Evolutionary conservation across 1,140 invertebrate species (phyloP).

Genomic region (Drosophila athabasca): DNA sequence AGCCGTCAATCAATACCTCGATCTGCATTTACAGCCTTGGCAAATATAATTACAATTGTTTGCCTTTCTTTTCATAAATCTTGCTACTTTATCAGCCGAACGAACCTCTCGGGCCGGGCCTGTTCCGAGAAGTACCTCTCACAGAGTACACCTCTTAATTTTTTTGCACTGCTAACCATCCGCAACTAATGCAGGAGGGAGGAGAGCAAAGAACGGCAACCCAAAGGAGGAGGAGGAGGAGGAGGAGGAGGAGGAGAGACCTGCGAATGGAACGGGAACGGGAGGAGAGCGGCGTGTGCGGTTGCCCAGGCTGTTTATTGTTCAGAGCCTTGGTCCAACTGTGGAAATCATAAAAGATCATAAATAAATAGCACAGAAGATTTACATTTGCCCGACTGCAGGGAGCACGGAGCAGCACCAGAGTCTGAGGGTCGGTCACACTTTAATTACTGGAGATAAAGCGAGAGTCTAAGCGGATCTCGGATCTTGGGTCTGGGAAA

Average conservation of each 20-base stretch:
- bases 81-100: constrained; percentile 41
- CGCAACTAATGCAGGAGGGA: constrained; percentile 58
- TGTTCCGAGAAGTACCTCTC: constrained; percentile 50
- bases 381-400: constrained; percentile 38
- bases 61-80: constrained; percentile 35
- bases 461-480: constrained; percentile 67
- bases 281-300: constrained; percentile 64
- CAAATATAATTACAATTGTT: constrained; percentile 5
- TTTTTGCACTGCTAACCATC: constrained; percentile 61
- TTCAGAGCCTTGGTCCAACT: constrained; percentile 38
- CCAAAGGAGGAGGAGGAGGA: too few relatives aligned
- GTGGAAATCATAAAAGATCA: constrained; percentile 76
- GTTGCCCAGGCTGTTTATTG: constrained; percentile 61
- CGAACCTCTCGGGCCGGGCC: not conserved
- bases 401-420: too few relatives aligned
- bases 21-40: not conserved
- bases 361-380: constrained; percentile 73
- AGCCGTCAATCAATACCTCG: too few relatives aligned
- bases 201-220: too few relatives aligned
- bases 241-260: constrained; percentile 12
- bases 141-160: constrained; percentile 10
- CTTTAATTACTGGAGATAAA: constrained; percentile 79
- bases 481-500: constrained; percentile 42
- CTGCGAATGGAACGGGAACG: constrained; percentile 13
- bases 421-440: constrained; percentile 62